These are phyloP conservation scores for Bombus waltoni DNA, from an alignment of 1,140 invertebrate species.

Conservation along the genomic window DNA sequence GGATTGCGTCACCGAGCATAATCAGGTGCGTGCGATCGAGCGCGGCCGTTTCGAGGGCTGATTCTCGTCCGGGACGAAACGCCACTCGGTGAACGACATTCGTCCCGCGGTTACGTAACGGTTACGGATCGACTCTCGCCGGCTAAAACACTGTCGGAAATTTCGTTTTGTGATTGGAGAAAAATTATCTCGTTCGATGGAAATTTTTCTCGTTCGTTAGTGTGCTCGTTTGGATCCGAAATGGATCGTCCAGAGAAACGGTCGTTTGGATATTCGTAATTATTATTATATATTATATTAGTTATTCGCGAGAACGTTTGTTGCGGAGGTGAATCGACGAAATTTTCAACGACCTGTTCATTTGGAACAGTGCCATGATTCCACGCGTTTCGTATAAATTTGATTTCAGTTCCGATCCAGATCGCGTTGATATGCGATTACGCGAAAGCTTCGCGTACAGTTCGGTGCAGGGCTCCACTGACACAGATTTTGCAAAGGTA, in stretches of 20 bases:
- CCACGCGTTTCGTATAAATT: background rate
- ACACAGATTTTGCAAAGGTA: background rate
- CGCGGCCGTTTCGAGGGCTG: background rate
- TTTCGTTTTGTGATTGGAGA: background rate
- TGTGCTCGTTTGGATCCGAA: background rate
- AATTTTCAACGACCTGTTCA: background rate
- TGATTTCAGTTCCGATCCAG: background rate
- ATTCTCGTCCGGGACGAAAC: background rate
- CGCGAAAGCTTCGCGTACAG: background rate
- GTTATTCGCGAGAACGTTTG: background rate
- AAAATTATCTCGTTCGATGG: background rate
- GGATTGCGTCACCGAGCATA: conserved; percentile 25
- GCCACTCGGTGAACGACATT: conserved; percentile 18
- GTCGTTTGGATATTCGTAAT: background rate
- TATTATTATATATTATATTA: background rate
- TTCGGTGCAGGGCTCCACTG: background rate
- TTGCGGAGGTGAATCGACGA: background rate
- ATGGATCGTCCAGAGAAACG: background rate
- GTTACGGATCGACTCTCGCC: background rate
- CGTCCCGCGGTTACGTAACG: conserved; percentile 4
- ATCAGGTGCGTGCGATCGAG: conserved; percentile 37
- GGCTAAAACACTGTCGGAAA: background rate
- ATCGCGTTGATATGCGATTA: conserved; percentile 1
- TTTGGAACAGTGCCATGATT: background rate
- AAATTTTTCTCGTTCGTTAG: background rate